phyloP scores from a whole-genome alignment of 2,797 vertebrate species.

The Austrolebias charrua region DNA sequence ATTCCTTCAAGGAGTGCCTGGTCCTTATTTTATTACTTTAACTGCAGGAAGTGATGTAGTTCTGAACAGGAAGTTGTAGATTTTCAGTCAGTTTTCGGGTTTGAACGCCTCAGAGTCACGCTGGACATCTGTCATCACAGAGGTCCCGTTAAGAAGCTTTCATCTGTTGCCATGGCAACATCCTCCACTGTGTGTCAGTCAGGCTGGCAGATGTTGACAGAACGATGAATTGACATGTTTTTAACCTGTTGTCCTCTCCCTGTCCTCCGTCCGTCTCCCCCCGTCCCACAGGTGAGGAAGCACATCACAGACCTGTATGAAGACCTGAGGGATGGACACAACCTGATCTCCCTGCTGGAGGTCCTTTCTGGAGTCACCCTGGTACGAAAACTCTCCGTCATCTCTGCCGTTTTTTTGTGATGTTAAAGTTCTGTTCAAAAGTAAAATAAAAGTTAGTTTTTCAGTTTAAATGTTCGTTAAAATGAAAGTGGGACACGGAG shows the following conservation, averaged over 20 bases:
- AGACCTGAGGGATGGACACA: conserved; percentile 95
- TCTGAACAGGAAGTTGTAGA: too few species aligned
- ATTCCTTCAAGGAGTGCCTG: too few species aligned
- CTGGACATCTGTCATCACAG: neutral
- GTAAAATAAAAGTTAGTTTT: neutral
- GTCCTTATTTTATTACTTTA: too few species aligned
- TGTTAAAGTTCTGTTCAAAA: neutral
- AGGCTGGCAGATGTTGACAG: neutral
- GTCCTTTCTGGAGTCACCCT: conserved; percentile 94
- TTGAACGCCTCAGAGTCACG: conserved; percentile 35
- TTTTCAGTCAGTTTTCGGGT: too few species aligned
- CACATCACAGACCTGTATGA: conserved; percentile 94
- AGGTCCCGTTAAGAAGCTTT: conserved; percentile 36
- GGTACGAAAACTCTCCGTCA: conserved; percentile 74
- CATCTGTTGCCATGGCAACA: conserved; percentile 39
- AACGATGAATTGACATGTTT: conserved; percentile 21
- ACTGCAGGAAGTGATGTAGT: too few species aligned
- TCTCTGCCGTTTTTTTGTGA: neutral
- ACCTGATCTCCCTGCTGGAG: conserved; percentile 93
- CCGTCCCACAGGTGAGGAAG: conserved; percentile 86
- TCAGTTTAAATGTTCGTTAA: neutral
- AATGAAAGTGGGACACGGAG: neutral
- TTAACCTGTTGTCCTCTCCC: neutral
- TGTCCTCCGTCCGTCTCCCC: neutral
- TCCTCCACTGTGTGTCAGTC: conserved; percentile 25